Conservation (phyloP, 2,113 vertebrate species). For the Noctilio leporinus region DNA sequence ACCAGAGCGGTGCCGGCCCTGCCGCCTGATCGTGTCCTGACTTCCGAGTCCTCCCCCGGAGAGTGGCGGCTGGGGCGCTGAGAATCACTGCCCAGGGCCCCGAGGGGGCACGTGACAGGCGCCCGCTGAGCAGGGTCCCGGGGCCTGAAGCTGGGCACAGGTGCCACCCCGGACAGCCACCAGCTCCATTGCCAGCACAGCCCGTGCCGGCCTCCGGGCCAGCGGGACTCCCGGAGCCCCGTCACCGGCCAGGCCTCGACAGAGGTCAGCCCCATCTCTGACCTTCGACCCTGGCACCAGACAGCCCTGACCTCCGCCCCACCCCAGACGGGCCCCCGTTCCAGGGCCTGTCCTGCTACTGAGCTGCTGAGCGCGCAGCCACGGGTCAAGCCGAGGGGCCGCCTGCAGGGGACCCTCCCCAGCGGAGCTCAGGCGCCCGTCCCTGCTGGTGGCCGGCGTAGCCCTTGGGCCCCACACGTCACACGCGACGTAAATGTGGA, state of each 20-base stretch:
- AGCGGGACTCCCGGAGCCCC: not conserved
- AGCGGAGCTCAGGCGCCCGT: not conserved
- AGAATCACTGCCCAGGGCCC: not conserved
- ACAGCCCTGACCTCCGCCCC: not conserved
- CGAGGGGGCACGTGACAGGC: not conserved
- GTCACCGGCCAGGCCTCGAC: not conserved
- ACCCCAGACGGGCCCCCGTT: not conserved
- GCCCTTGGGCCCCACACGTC: not conserved
- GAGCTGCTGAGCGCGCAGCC: rapidly evolving
- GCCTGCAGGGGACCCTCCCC: no score
- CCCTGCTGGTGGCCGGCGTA: not conserved
- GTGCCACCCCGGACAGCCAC: not conserved
- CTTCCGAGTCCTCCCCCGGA: not conserved
- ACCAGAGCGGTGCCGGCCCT: no score
- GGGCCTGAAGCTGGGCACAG: rapidly evolving
- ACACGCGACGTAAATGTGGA: constrained; percentile 40
- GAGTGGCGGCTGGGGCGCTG: not conserved
- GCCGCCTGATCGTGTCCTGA: no score
- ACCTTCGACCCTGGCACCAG: not conserved
- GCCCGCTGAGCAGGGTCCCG: rapidly evolving
- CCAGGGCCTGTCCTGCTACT: rapidly evolving
- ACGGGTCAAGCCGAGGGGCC: no score
- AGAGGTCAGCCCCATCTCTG: not conserved
- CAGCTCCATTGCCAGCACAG: rapidly evolving
- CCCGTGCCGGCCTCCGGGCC: not conserved